phyloP scores from a whole-genome alignment of 2,888 invertebrate genomes.

The Incurvaria masculella region DNA sequence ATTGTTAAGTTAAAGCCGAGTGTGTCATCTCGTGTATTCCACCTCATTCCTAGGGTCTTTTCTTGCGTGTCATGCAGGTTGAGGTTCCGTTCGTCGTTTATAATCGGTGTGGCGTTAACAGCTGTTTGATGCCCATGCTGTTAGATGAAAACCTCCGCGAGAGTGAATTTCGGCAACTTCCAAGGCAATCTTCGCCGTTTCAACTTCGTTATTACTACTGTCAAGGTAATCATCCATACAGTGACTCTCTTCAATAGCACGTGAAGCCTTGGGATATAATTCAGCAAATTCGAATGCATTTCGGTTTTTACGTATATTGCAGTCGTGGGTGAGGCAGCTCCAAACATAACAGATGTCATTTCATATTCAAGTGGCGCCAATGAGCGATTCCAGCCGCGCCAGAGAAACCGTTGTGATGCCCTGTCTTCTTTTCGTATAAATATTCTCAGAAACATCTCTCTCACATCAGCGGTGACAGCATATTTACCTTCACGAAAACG shows the following conservation, averaged over 20 bases:
- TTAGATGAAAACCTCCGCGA: not conserved
- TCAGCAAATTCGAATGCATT: conserved; percentile 13
- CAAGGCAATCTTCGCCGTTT: conserved; percentile 7
- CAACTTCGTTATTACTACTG: conserved; percentile 9
- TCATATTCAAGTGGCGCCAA: conserved; percentile 10
- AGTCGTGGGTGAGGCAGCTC: conserved; percentile 13
- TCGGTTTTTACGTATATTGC: conserved; percentile 17
- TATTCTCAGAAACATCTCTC: conserved; percentile 23
- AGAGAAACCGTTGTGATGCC: conserved; percentile 10
- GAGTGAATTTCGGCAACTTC: not conserved
- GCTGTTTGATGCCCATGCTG: not conserved
- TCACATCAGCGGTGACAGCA: conserved; percentile 21
- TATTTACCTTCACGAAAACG: conserved; percentile 19
- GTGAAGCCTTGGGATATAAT: conserved; percentile 9
- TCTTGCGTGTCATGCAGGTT: no score
- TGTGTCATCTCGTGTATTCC: no score
- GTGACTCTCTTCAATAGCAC: conserved; percentile 12
- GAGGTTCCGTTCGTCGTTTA: no score
- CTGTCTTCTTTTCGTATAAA: conserved; percentile 13
- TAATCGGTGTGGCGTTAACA: no score
- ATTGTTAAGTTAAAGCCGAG: no score
- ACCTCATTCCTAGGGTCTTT: no score
- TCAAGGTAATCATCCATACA: conserved; percentile 18
- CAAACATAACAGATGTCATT: conserved; percentile 19
- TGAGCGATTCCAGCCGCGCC: conserved; percentile 4